Conservation (phyloP, 2,888 invertebrate genomes). For the Apeira syringaria region DNA sequence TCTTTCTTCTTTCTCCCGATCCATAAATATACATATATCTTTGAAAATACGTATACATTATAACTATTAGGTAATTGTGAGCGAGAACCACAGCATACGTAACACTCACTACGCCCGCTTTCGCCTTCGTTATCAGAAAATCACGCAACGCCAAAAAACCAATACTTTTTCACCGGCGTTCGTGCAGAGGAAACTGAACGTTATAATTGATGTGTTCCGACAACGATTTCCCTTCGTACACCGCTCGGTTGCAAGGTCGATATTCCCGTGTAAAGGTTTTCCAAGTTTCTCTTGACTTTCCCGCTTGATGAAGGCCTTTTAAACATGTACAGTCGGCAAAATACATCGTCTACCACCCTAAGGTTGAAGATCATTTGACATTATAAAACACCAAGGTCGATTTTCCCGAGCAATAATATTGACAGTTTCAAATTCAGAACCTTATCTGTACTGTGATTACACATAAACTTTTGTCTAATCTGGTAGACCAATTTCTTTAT, state of each 20-base stretch:
- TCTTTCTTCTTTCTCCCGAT: too few species aligned
- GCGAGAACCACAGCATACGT: not conserved
- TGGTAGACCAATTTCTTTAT: too few species aligned
- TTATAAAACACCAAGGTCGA: too few species aligned
- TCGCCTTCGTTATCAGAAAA: conserved; percentile 8
- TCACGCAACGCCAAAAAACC: conserved; percentile 42
- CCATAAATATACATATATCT: too few species aligned
- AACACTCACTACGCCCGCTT: conserved; percentile 4
- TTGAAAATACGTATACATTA: too few species aligned
- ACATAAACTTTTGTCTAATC: too few species aligned
- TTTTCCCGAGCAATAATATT: too few species aligned
- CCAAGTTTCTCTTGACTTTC: conserved; percentile 42
- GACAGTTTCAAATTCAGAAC: too few species aligned
- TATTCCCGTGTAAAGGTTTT: conserved; percentile 40
- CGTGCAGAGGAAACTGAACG: conserved; percentile 45
- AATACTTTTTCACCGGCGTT: conserved; percentile 49
- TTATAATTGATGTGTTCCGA: conserved; percentile 52
- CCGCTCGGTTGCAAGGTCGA: conserved; percentile 38
- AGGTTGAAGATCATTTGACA: too few species aligned
- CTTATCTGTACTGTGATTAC: too few species aligned
- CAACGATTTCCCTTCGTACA: conserved; percentile 46
- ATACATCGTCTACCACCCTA: too few species aligned
- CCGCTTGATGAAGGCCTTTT: not conserved
- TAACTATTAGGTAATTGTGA: not conserved
- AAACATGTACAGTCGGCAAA: too few species aligned